A percentile compares a stretch with the other conserved stretches of the same genome.
Conservation (phyloP, 1,140 invertebrate genomes). For the Atopsyche davidsoni region DNA sequence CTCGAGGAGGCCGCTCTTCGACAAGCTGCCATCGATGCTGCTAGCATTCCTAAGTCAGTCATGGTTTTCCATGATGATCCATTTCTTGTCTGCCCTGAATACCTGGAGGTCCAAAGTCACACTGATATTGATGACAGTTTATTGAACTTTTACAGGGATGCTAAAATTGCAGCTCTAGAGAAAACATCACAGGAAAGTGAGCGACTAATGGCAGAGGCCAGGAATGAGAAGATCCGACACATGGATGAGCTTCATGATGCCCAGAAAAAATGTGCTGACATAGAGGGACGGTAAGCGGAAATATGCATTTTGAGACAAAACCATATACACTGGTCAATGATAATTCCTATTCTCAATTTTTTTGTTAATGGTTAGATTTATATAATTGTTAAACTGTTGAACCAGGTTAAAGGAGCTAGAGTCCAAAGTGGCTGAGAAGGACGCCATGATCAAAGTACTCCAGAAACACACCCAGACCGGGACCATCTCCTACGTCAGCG, state of each 20-base stretch:
- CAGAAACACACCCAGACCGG: conserved; percentile 70
- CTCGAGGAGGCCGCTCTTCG: conserved; percentile 77
- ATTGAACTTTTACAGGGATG: conserved; percentile 55
- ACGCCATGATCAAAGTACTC: conserved; percentile 84
- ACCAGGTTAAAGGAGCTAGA: conserved; percentile 78
- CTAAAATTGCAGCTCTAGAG: conserved; percentile 78
- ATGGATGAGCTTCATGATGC: conserved; percentile 81
- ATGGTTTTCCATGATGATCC: conserved; percentile 2
- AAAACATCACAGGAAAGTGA: conserved; percentile 83
- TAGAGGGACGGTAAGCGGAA: conserved; percentile 54
- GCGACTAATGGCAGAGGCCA: conserved; percentile 77
- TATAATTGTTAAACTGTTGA: not conserved
- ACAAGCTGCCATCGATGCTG: conserved; percentile 78
- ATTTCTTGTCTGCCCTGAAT: not conserved
- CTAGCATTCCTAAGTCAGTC: conserved; percentile 73
- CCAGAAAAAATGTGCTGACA: conserved; percentile 75
- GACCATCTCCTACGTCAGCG: conserved; percentile 49
- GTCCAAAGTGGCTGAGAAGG: conserved; percentile 79
- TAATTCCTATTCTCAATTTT: conserved; percentile 1
- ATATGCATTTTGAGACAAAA: not conserved
- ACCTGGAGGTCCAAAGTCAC: not conserved
- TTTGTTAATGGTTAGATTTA: not conserved
- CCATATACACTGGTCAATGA: too few relatives aligned
- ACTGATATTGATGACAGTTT: conserved; percentile 1
- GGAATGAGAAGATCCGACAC: conserved; percentile 78